Conservation (phyloP, 2,113 vertebrate genomes). For the Misgurnus anguillicaudatus region DNA sequence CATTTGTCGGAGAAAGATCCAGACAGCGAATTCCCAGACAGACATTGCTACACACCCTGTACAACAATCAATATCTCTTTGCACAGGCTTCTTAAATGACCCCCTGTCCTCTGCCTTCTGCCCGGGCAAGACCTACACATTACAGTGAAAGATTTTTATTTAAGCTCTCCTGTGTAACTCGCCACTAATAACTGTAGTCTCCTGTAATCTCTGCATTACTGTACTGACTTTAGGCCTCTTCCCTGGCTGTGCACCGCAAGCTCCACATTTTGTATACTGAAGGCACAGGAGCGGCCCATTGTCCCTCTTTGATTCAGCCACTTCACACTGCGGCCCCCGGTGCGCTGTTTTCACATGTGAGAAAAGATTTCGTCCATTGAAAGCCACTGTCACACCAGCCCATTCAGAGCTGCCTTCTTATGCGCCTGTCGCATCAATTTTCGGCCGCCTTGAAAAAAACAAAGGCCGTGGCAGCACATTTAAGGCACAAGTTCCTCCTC, state of each 20-base stretch:
- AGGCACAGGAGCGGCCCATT: conserved; percentile 44
- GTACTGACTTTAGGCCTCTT: conserved; percentile 46
- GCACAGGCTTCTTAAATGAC: neutral
- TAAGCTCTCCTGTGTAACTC: conserved; percentile 30
- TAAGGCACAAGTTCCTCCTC: conserved; percentile 43
- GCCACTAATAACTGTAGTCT: conserved; percentile 42
- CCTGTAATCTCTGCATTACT: conserved; percentile 59
- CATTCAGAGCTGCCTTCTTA: conserved; percentile 41
- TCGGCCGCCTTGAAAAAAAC: conserved; percentile 19
- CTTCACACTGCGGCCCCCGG: conserved; percentile 48
- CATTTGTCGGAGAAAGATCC: neutral
- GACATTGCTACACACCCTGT: neutral
- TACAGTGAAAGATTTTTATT: conserved; percentile 36
- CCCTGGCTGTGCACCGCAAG: conserved; percentile 26
- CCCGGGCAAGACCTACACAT: conserved; percentile 14
- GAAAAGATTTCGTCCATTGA: conserved; percentile 41
- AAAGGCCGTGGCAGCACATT: conserved; percentile 42
- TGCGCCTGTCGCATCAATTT: conserved; percentile 59
- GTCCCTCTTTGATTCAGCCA: conserved; percentile 31
- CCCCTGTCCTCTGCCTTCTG: neutral
- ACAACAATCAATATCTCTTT: conserved; percentile 6
- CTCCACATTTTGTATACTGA: conserved; percentile 16
- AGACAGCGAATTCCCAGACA: neutral
- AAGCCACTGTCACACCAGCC: conserved; percentile 45
- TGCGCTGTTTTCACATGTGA: conserved; percentile 36